Evolutionary conservation across 2,888 invertebrate species (phyloP), one percentile per base, ranked within the genome.

Genomic region (Ecdyonurus torrentis): DNA sequence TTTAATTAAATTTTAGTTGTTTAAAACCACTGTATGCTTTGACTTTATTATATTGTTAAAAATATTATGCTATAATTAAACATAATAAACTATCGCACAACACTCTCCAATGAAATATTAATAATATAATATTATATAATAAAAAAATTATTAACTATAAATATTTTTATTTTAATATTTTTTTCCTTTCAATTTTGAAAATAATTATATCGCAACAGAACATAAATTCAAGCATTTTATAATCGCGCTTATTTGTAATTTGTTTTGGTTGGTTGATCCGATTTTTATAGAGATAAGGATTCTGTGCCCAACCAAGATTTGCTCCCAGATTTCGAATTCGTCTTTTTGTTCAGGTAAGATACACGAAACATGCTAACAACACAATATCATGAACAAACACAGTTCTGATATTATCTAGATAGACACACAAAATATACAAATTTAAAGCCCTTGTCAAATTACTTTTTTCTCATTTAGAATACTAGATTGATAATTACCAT

Each of bases 271-370:
- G 25, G 58, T 18, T 61, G 25, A 25, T 61, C 23, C 19, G 10
- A 53, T 50, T 58, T 59, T 62, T 61, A 58, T 63, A 66, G 66
- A 66, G 58, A 60, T 66, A 63, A 65, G 66, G 58, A 63, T 65
- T 24, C 60, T 65, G 61, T 64, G 64, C 63, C 63, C 66, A 59
- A 64, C 58, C 60, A 66, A 66, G 62, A 66, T 64, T 58, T 65
- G 65, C 63, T 66, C 66, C 55, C 66, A 66, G 63, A 63, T 66
- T 58, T 65, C 66, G 61, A 66, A 63, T 65, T 65, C 64, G 61
- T 66, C 65, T 58, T 60, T 58, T 60, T 63, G 65, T 58, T 65
- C 66, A 66, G 66, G 66, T 66, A 65, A 65, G 63, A 37, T 37
- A 37, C 37, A 37, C 15, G 37, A 37, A 37, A 37, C 37, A 37